Base-by-base conservation (phyloP, 2,113 vertebrate genomes). In the Tapirus terrestris region DNA sequence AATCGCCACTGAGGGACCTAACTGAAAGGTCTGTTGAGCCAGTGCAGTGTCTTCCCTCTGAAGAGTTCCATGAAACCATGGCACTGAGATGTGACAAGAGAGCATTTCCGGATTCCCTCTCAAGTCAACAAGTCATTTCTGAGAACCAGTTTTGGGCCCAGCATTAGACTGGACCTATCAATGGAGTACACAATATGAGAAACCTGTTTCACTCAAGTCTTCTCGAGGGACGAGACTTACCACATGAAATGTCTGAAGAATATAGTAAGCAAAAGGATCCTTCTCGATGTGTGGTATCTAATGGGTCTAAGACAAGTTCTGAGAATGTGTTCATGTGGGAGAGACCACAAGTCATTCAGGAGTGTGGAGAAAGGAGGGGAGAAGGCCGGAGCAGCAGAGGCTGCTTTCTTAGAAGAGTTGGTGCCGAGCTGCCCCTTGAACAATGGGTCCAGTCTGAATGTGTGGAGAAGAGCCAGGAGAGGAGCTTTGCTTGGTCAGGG, bases 371-470 rank as follows among this genome's bases (percentile, higher is more conserved):
- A 39, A 25, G 33, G 25, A 5, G 33, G 25, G 12, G 25, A 29
- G 48, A 82, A 48, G 14, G 9, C 48, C 6, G 1, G 13, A 25
- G 3, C 27, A 8, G 31, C 79, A 39, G 56, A 92, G 17, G 56
- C 39, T 5, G 5, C 45, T 76, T 85, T 45, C 60, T 58, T 13
- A 20, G 60, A 86, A 85, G 60, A 43, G 16, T 25, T 16, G 61
- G 11, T 36, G 11, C 31, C 0, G 1, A 25, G 23, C 91, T 76
- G n/a, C 2, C 2, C 2, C 75, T 43, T 29, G 39, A 61, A 45
- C 17, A 5, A 23, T 7, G 8, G 17, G 11, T 8, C 0, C 0
- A 20, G 39, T 9, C 11, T 23, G 23, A 61, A 2, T 12, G 25
- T 18, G 43, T 31, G 25, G 53, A 80, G 73, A 21, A 29, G 23